Conservation (phyloP, 2,888 invertebrate species). For the Xylophagus ater region DNA sequence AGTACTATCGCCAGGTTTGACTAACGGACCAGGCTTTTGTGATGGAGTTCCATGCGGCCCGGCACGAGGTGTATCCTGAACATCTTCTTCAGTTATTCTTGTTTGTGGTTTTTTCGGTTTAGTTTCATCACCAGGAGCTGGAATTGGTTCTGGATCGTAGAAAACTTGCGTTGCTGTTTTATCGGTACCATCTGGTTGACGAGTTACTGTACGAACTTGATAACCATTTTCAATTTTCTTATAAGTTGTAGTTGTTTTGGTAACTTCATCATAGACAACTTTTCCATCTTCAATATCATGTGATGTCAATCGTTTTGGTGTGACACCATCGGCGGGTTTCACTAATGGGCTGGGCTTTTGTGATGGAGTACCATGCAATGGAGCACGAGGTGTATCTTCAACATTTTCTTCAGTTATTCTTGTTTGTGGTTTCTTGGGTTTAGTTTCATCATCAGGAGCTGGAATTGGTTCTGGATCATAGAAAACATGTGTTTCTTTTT, state of each 20-base stretch:
- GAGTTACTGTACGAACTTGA: slow-evolving; percentile 29
- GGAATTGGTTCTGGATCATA: slow-evolving; percentile 34
- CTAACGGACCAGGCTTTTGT: slow-evolving; percentile 16
- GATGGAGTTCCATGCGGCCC: slow-evolving; percentile 15
- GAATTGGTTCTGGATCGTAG: slow-evolving; percentile 37
- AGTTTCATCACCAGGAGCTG: too few relatives aligned
- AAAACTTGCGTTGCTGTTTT: slow-evolving; percentile 35
- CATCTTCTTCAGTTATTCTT: slow-evolving; percentile 12
- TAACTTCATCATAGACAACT: slow-evolving; percentile 30
- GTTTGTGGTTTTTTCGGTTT: too few relatives aligned
- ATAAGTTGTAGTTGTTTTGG: slow-evolving; percentile 32
- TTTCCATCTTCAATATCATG: slow-evolving; percentile 38
- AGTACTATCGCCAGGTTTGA: slow-evolving; percentile 19
- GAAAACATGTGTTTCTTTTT: slow-evolving; percentile 33
- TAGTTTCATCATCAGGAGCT: too few relatives aligned
- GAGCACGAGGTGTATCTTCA: too few relatives aligned
- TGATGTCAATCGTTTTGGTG: too few relatives aligned
- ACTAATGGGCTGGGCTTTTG: too few relatives aligned
- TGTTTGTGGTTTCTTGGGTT: slow-evolving; percentile 20
- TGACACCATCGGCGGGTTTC: too few relatives aligned
- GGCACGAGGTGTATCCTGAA: too few relatives aligned
- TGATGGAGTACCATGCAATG: too few relatives aligned
- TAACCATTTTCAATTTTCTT: slow-evolving; percentile 35
- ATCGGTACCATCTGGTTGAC: slow-evolving; percentile 33
- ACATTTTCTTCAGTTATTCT: too few relatives aligned